A percentile compares a stretch with the other conserved stretches of the same genome.
Conservation (phyloP, 1,140 invertebrate genomes). For the Trichonephila clavipes region DNA sequence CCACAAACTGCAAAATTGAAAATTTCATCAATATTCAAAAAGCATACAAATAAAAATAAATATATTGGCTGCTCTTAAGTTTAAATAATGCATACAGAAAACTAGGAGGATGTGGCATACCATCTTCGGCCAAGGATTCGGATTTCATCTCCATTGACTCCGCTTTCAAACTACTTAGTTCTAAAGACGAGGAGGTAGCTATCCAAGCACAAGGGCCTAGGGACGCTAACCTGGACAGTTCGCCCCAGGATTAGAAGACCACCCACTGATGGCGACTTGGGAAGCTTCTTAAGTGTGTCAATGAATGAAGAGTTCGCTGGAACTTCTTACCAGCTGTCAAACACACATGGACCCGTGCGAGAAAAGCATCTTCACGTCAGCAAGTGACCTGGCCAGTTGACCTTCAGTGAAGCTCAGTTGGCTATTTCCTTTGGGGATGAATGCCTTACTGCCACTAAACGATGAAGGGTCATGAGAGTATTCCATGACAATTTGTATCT, state of each 20-base stretch:
- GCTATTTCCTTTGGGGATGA: no score
- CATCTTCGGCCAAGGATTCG: not conserved
- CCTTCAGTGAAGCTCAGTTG: no score
- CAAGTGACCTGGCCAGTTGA: no score
- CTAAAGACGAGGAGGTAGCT: not conserved
- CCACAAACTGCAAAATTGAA: no score
- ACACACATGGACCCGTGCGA: not conserved
- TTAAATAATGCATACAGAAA: not conserved
- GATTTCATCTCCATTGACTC: not conserved
- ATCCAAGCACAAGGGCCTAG: not conserved
- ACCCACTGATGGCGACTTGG: not conserved
- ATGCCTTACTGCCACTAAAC: no score
- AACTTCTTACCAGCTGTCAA: not conserved
- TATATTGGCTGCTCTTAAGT: no score
- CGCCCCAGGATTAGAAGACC: not conserved
- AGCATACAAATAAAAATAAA: no score
- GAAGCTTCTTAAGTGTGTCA: not conserved
- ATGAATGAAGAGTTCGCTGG: not conserved
- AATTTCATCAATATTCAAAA: no score
- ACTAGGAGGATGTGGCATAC: not conserved
- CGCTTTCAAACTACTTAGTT: not conserved
- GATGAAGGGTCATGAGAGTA: no score
- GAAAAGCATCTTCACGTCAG: not conserved
- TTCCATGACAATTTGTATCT: no score
- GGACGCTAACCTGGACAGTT: fast-evolving